Evolutionary conservation across 2,113 vertebrate genomes (phyloP).

Genomic region (Mus pahari): DNA sequence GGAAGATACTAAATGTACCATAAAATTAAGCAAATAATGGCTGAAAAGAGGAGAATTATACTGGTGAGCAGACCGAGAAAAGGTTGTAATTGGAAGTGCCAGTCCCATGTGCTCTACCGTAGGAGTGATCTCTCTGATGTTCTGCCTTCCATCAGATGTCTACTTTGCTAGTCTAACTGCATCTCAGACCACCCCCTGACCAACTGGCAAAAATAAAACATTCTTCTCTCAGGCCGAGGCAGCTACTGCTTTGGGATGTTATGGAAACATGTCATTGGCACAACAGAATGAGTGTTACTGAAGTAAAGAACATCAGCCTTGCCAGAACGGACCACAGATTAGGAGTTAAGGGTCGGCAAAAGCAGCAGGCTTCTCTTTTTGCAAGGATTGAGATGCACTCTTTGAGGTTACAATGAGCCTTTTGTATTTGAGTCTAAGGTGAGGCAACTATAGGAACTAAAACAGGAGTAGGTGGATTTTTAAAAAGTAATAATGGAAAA

Average conservation of each 20-base stretch:
- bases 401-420: not conserved
- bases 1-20: not conserved
- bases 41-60: not conserved
- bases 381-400: not conserved
- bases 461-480: not conserved
- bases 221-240: not conserved
- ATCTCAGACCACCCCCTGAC: not conserved
- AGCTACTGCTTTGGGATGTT: not conserved
- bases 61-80: not conserved
- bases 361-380: not conserved
- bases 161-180: not conserved
- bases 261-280: not conserved
- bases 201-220: not conserved
- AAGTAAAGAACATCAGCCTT: not conserved
- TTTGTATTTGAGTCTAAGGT: not conserved
- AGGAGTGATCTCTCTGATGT: not conserved
- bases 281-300: not conserved
- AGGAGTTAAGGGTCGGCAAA: not conserved
- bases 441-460: not conserved
- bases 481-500: not conserved
- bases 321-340: not conserved
- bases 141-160: not conserved
- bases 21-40: not conserved
- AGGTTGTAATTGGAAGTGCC: not conserved
- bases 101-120: not conserved